Evolutionary conservation across 2,797 vertebrate species (phyloP).

Genomic region (Lutjanus campechanus): DNA sequence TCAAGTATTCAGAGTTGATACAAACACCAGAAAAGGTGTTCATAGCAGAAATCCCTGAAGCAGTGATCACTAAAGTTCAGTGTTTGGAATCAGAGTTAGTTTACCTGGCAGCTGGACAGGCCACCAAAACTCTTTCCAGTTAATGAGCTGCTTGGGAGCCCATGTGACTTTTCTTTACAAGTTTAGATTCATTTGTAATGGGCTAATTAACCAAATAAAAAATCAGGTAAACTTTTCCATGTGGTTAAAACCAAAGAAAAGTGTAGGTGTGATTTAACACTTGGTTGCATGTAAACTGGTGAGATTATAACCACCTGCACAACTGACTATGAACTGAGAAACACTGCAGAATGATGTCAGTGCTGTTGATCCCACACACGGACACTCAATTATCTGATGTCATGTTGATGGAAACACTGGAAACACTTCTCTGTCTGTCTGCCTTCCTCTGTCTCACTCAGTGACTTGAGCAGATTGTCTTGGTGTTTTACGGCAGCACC

Average conservation of each 20-base stretch:
- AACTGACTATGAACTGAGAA: conserved; percentile 13
- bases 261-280: conserved; percentile 8
- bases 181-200: conserved; percentile 41
- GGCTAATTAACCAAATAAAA: conserved; percentile 22
- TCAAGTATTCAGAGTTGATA: conserved; percentile 7
- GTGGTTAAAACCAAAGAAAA: conserved; percentile 20
- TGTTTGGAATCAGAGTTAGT: conserved; percentile 12
- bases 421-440: conserved; percentile 29
- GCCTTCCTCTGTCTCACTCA: conserved; percentile 24
- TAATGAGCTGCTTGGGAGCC: conserved; percentile 17
- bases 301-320: conserved; percentile 30
- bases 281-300: not conserved
- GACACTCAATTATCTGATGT: conserved; percentile 20
- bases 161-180: conserved; percentile 28
- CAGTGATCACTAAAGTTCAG: conserved; percentile 1
- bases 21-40: conserved; percentile 21
- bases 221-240: conserved; percentile 25
- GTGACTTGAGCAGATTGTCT: conserved; percentile 7
- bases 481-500: conserved; percentile 12
- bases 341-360: conserved; percentile 2
- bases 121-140: conserved; percentile 29
- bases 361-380: conserved; percentile 4
- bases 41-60: not conserved
- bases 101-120: conserved; percentile 15
- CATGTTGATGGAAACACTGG: conserved; percentile 44